A percentile compares a stretch with the other conserved stretches of the same genome.
phyloP scores from a whole-genome alignment of 2,797 vertebrate genomes.

The Perodicticus potto region DNA sequence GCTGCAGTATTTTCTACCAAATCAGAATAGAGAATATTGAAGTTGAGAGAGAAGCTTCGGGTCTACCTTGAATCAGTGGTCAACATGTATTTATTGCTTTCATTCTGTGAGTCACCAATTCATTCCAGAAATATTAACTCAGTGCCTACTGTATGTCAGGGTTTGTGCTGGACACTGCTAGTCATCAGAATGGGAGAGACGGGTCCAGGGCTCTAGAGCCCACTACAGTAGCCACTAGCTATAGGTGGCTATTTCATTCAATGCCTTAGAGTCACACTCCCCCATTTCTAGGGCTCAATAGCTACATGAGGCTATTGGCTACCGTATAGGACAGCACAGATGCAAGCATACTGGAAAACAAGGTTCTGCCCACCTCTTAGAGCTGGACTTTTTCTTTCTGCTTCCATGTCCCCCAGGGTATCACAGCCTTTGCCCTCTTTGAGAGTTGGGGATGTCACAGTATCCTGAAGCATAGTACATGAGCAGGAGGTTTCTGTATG shows the following conservation, averaged over 20 bases:
- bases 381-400: background rate
- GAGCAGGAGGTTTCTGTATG: background rate
- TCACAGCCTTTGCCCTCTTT: background rate
- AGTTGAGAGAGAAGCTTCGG: conserved; percentile 4
- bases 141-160: background rate
- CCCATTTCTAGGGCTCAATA: background rate
- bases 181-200: background rate
- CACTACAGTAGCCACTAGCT: background rate
- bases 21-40: background rate
- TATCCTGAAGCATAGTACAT: too few species aligned
- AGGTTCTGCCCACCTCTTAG: background rate
- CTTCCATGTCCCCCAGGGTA: fast-evolving
- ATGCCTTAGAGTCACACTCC: too few species aligned
- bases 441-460: background rate
- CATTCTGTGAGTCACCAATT: background rate
- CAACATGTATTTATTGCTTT: background rate
- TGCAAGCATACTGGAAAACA: background rate
- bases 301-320: background rate
- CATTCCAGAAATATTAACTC: background rate
- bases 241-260: background rate
- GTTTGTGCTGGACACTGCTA: background rate
- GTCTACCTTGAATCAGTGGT: background rate
- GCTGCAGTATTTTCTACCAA: background rate
- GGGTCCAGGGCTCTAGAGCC: background rate
- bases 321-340: background rate